Evolutionary conservation across 2,113 vertebrate species (phyloP), one percentile per base, ranked within the genome.

Genomic region (Pteruthius melanotis): DNA sequence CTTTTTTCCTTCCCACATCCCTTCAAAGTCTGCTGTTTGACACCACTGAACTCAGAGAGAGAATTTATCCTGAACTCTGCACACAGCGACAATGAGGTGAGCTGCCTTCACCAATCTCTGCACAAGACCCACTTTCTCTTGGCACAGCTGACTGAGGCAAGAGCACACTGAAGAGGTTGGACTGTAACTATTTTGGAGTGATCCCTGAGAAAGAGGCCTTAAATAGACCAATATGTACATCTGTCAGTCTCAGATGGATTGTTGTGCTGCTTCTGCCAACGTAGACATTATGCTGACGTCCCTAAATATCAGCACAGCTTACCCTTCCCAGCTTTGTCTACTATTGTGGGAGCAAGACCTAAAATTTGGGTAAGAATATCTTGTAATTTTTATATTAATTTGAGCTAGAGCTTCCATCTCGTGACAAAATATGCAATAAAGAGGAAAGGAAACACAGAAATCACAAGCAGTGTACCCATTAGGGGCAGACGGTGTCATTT

Each of bases 131-230:
- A 94, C 60, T 95, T 97, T 96, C 87, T 68, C 39, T 63, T 8
- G 7, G 70, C 68, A 81, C 47, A 87, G 84, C 81, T 81, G 45
- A 91, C 65, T 95, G 94, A 81, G 87, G 77, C 40, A 71, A 60
- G 33, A 84, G 70, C 64, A 50, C 1, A 0, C 79, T 53, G 86
- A 68, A 69, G 77, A 69, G 65, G 56, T 85, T 54, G 90, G 50
- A 39, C 60, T 94, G 89, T 71, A 88, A 88, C 86, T 96, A 92
- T 93, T 97, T 91, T 95, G 76, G 95, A 91, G 39, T 52, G 57
- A 93, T 91, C 87, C 89, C 94, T 87, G 61, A 94, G 95, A 97
- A 95, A 93, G 54, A 81, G 39, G 52, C 85, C 81, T 82, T 88
- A 94, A 95, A 97, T 97, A 94, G 85, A 96, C 79, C 49, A 87